Base-by-base conservation (phyloP, 64 coral and sea anemone species). In the Catalaphyllia jardinei region DNA sequence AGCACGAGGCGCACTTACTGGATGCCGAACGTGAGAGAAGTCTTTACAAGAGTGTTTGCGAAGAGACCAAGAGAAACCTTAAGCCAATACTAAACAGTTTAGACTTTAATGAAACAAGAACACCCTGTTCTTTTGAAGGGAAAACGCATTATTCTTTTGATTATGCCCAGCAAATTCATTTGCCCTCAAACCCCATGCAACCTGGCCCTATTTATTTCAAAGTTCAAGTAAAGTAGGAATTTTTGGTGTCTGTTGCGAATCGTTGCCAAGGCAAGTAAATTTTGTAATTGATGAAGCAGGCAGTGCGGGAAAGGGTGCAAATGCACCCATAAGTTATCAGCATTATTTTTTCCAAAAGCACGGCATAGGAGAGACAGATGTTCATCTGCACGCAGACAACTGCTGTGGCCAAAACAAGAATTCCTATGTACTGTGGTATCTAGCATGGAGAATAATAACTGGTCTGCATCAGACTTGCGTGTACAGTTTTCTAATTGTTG, bases 191-290 rank as follows among this genome's bases (percentile, higher is more conserved):
- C 29, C 88, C 46, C 10, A 89, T 79, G 59, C 76, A 89, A 33
- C 88, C 76, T 30, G 76, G 88, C 10, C 88, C 76, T 12, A 89
- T 78, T 79, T 89, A 89, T 18, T 88, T 88, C 18, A 88, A 77
- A 39, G 63, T 46, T 8, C 88, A 20, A 19, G 76, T 4, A 89
- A 83, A n/a, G 60, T 57, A 61, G 51, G 28, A 63, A 29, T 72
- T 52, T 89, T 79, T 89, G 76, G 63, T 7, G 63, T 89, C 2
- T 89, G 62, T 25, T 89, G 76, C 16, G 61, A 89, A 24, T 77
- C 67, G 10, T 75, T 88, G 55, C 72, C 86, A 1, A 28, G 86
- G 22, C 86, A 88, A 76, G 52, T 88, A 9, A 87, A 76, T 33
- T 89, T 78, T 60, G 18, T 60, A 5, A 75, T 87, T 2, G 72